Conservation (phyloP, 2,888 invertebrate genomes). For the Cynaeus angustus region DNA sequence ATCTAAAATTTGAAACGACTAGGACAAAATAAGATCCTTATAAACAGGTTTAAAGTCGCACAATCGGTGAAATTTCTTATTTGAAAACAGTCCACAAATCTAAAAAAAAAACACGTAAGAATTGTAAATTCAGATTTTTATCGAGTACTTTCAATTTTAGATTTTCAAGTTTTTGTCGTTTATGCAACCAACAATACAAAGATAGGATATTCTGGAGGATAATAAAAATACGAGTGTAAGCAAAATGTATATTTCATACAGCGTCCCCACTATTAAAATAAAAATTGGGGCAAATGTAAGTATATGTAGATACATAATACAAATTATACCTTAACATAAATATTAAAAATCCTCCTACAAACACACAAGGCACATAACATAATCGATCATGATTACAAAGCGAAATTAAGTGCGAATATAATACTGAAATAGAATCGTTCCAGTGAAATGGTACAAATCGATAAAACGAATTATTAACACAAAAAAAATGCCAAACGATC, state of each 20-base stretch:
- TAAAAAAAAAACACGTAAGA: too few species aligned
- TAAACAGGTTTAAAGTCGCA: too few species aligned
- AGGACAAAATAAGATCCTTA: too few species aligned
- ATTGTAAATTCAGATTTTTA: too few species aligned
- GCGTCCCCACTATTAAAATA: slow-evolving; percentile 8
- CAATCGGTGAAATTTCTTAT: too few species aligned
- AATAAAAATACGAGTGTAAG: slow-evolving; percentile 8
- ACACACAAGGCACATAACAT: slow-evolving; percentile 35
- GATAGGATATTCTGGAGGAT: neutral
- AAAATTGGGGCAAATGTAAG: slow-evolving; percentile 21
- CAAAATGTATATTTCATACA: slow-evolving; percentile 37
- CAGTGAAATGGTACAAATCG: slow-evolving; percentile 28
- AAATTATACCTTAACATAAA: slow-evolving; percentile 21
- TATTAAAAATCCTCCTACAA: slow-evolving; percentile 35
- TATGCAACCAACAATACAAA: slow-evolving; percentile 30
- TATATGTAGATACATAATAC: slow-evolving; percentile 13
- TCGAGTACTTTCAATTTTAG: too few species aligned
- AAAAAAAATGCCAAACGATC: slow-evolving; percentile 55
- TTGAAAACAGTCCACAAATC: too few species aligned
- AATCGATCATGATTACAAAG: slow-evolving; percentile 23
- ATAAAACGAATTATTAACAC: slow-evolving; percentile 25
- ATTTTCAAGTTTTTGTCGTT: too few species aligned
- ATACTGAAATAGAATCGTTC: slow-evolving; percentile 41
- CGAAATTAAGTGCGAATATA: slow-evolving; percentile 40
- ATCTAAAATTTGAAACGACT: too few species aligned